Evolutionary conservation across 2,113 vertebrate genomes (phyloP), one percentile per base, ranked within the genome.

Genomic region (Daphoenositta chrysoptera): DNA sequence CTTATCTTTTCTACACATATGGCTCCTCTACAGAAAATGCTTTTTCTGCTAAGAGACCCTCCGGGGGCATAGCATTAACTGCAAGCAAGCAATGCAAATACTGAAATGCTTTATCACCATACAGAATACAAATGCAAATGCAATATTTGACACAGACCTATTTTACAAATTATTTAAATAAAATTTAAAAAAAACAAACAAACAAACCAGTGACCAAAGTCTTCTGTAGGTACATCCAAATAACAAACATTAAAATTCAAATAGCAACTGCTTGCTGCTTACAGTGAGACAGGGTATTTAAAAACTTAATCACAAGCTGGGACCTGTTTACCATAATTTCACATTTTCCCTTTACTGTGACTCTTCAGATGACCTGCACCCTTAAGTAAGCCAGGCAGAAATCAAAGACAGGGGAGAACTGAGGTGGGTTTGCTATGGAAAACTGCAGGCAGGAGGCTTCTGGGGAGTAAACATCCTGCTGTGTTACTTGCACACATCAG

Each of bases 1-100:
- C 88, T 95, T 95, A 93, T 96, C 93, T 96, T 58, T 61, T 53
- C 76, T 40, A 84, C 53, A 82, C 92, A 96, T 93, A 94, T 45
- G 15, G 76, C 72, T 92, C 21, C 80, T 90, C 48, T 77, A 75
- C 60, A 75, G 90, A 94, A 95, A 90, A 73, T 6, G 3, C n/a
- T 77, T 63, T 94, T 77, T 78, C 76, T 64, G 28, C 86, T 72
- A 33, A 69, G 37, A 77, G 61, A 94, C 65, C 53, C 76, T 87
- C 77, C 2, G 11, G 86, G 64, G 88, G 51, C n/a, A 2, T 8
- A 88, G 60, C 85, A 88, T 93, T 90, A 93, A 57, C 80, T 94
- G 65, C 65, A 82, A 94, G 69, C 56, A 53, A 78, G 81, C 42
- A 95, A 50, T 76, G 88, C 69, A 96, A 87, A 95, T 69, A 57